A percentile compares a stretch with the other conserved stretches of the same genome.
Evolutionary conservation across 2,797 vertebrate genomes (phyloP).

Genomic region (Tenualosa thibaudeaui): DNA sequence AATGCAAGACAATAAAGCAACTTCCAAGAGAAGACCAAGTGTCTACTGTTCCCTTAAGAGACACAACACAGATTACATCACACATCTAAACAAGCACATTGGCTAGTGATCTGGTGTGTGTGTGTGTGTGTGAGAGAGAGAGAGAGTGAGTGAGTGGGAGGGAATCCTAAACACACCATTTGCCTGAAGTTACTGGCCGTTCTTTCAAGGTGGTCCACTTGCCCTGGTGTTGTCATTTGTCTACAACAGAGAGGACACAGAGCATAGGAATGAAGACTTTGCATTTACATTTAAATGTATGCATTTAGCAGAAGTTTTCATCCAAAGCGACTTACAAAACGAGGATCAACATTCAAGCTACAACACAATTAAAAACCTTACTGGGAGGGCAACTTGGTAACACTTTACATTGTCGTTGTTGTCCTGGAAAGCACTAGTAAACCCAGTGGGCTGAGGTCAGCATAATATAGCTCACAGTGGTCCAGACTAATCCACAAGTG

Average conservation of each 20-base stretch:
- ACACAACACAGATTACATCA: background rate
- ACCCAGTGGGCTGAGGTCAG: too few species aligned
- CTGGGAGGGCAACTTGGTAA: too few species aligned
- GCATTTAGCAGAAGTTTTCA: too few species aligned
- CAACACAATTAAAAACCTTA: too few species aligned
- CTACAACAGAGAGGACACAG: background rate
- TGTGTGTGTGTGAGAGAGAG: background rate
- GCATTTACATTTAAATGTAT: too few species aligned
- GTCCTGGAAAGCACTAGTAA: background rate
- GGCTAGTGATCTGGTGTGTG: background rate
- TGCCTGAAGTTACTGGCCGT: slow-evolving; percentile 8
- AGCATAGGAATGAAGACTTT: too few species aligned
- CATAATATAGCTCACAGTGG: too few species aligned
- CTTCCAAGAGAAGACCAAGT: background rate
- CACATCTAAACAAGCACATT: background rate
- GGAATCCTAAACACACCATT: background rate
- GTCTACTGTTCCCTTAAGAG: background rate
- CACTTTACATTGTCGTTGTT: background rate
- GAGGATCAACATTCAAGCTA: too few species aligned
- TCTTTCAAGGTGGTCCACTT: background rate
- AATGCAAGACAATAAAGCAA: background rate
- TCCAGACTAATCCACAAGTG: too few species aligned
- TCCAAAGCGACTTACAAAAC: too few species aligned
- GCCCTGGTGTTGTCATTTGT: background rate
- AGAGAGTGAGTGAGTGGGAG: background rate